Conservation (phyloP, 2,113 vertebrate species). For the Ptilorrhoa leucosticta region DNA sequence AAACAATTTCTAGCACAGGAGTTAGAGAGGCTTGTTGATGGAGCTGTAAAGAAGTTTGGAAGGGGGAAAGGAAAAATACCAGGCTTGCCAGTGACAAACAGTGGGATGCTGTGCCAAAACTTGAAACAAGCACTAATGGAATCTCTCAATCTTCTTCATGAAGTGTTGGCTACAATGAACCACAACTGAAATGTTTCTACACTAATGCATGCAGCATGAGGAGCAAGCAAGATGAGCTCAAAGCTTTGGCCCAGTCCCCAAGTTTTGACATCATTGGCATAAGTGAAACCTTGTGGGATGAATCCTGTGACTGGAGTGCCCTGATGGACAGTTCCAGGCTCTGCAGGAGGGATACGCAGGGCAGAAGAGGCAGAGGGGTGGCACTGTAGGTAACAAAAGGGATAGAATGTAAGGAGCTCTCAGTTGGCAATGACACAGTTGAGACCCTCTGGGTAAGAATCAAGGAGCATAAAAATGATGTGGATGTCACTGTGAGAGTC, state of each 20-base stretch:
- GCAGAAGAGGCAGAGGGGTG: background rate
- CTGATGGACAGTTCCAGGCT: background rate
- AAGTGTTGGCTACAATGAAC: background rate
- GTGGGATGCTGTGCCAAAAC: background rate
- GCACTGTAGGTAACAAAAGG: background rate
- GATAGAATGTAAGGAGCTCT: background rate
- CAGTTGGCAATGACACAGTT: background rate
- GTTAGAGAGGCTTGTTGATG: fast-evolving
- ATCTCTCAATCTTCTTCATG: background rate
- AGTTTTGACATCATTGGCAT: background rate
- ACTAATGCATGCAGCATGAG: background rate
- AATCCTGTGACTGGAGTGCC: background rate
- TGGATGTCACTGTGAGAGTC: background rate
- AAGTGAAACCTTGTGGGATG: background rate
- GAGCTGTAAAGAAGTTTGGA: background rate
- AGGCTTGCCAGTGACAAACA: background rate
- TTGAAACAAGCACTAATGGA: background rate
- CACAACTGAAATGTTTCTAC: background rate
- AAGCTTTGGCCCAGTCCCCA: background rate
- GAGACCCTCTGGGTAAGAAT: background rate
- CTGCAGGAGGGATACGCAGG: background rate
- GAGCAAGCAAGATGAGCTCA: background rate
- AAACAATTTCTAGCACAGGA: background rate
- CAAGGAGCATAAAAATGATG: background rate
- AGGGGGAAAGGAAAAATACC: background rate